Evolutionary conservation across 2,888 invertebrate genomes (phyloP), one percentile per base, ranked within the genome.

Genomic region (Ligdia adustata): DNA sequence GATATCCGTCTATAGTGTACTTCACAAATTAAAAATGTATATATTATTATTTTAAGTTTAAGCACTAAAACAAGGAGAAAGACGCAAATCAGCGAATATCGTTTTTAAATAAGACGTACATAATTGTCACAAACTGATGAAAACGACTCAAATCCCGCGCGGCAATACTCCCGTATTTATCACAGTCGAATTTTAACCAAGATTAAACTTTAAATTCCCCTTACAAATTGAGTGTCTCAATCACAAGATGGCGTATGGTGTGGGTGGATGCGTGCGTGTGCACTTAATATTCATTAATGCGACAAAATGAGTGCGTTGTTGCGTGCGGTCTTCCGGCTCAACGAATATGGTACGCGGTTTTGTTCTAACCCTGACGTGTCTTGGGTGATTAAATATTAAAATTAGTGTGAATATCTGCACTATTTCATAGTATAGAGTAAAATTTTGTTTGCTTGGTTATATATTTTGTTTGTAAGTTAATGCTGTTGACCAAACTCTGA

Each of bases 281-380:
- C 75, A 77, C 79, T 85, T 83, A 83, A 81, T 85, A 84, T 85
- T 86, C 86, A 89, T 87, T 83, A 82, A 79, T 81, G 76, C 69
- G 56, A 67, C 69, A 65, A 66, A 70, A 69, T 68, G 69, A 66
- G 60, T 62, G 45, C 26, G 33, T 20, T 16, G 24, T 15, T 35
- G 34, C 15, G 64, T 31, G 65, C 75, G 67, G 52, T 75, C 70
- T 84, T 85, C 79, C 78, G 71, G 70, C 67, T 65, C 72, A 75
- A 15, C 77, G 52, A 16, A 38, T 48, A 45, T 31, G 48, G 67
- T 66, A 65, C 69, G 69, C 59, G 63, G 63, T 74, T 71, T 71
- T 72, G 69, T 72, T 67, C 65, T 22, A 38, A 38, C 26, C 31
- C 39, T 55, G 31, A 24, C 37, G 28, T 43, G 24, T 41, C 27